Conservation (phyloP, 2,797 vertebrate genomes). For the Mallotus villosus region DNA sequence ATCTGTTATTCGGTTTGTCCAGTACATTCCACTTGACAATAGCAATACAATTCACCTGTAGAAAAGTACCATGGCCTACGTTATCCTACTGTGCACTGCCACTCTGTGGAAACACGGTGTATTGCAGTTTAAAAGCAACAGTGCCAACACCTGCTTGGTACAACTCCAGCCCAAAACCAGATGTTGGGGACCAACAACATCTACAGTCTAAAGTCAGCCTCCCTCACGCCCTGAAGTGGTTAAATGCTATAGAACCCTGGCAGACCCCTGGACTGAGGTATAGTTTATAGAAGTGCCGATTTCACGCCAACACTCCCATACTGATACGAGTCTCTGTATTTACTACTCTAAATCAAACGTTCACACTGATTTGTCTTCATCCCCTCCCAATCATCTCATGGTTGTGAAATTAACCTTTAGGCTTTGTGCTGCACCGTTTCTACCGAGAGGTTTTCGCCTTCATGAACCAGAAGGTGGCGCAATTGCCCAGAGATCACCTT, state of each 20-base stretch:
- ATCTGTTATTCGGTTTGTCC: no score
- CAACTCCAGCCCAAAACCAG: not conserved
- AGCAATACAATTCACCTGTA: no score
- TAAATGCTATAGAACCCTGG: no score
- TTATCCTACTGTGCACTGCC: constrained; percentile 37
- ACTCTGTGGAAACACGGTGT: constrained; percentile 29
- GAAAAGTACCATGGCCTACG: not conserved
- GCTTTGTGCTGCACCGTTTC: not conserved
- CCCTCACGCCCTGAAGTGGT: no score
- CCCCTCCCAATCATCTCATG: not conserved
- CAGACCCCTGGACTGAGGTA: no score
- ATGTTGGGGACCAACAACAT: not conserved
- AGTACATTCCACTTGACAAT: no score
- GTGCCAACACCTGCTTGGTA: not conserved
- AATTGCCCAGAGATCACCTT: not conserved
- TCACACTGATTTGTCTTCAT: not conserved
- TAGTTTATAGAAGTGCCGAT: no score
- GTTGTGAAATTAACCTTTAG: not conserved
- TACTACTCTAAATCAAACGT: no score
- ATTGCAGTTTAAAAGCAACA: constrained; percentile 23
- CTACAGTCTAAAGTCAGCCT: no score
- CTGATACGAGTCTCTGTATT: no score
- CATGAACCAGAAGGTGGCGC: not conserved
- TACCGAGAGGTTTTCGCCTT: not conserved
- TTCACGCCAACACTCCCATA: no score